Base-by-base conservation (phyloP, 2,888 invertebrate species). In the Tenthredo amoena region DNA sequence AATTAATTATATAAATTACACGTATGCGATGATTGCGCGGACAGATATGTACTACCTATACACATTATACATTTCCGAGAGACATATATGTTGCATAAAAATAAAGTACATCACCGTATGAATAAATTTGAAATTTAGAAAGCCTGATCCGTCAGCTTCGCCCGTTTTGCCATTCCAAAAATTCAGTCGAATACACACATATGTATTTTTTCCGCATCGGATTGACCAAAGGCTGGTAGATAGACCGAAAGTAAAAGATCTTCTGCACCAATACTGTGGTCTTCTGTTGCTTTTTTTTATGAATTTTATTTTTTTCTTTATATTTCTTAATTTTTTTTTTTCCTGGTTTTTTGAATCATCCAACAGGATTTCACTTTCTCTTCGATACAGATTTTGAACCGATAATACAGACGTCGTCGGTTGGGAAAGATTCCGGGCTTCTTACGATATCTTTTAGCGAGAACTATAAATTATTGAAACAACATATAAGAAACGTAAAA, bases 81-180 rank as follows among this genome's bases (percentile, higher is more conserved):
- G 9, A 26, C 62, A 21, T 58, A 21, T 62, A 12, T 62, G 62
- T 62, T 62, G 62, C 62, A 62, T 62, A 62, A 62, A 62, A 62
- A 26, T 26, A 62, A 62, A 12, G 26, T 26, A 62, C 21, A 26
- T 10, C 7, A 26, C 2, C 21, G 62, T 62, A 62, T 62, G 62
- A 26, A 62, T 62, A 26, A 62, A 62, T 62, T 62, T 62, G 4
- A 62, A 26, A 26, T 62, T 62, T 62, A 62, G 62, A 62, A 62
- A 62, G 62, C 62, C 26, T 18, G 18, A 58, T 26, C 62, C 62
- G 10, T 55, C 7, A 12, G 62, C 62, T 26, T 10, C 62, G 62
- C 62, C 62, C 26, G 62, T 62, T 62, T 26, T 26, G 26, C 62
- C 62, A 26, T 62, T 62, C 62, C 62, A 62, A 62, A 62, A 62